Evolutionary conservation across 2,797 vertebrate species (phyloP).

Genomic region (Columba guinea): DNA sequence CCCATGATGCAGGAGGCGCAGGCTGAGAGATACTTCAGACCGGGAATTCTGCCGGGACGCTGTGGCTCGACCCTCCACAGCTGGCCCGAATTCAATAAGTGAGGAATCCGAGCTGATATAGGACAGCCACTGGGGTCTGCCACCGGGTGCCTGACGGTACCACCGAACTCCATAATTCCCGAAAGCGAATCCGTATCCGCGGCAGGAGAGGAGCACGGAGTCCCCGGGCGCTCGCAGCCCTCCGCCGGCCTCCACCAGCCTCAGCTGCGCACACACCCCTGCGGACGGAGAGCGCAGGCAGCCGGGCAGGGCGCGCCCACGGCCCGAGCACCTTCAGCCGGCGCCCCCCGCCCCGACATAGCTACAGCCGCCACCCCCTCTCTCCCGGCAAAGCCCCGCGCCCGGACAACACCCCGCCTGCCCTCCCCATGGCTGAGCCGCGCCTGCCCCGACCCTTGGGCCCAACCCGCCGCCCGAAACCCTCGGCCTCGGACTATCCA

Average conservation of each 20-base stretch:
- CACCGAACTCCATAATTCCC: rapidly evolving
- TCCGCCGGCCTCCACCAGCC: not conserved
- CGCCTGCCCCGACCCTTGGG: not conserved
- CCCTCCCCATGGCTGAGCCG: not conserved
- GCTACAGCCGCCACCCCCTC: too few species aligned
- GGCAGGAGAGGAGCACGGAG: not conserved
- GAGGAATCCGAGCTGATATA: too few species aligned
- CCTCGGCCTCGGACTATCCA: too few species aligned
- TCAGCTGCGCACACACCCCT: not conserved
- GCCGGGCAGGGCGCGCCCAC: not conserved
- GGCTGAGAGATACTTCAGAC: not conserved
- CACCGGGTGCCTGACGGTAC: not conserved
- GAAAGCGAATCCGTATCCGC: rapidly evolving
- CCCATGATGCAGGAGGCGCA: not conserved
- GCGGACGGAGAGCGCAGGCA: not conserved
- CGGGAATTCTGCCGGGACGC: not conserved
- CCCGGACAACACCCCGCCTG: not conserved
- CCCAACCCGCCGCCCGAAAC: too few species aligned
- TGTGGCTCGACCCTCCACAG: not conserved
- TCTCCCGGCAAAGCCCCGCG: not conserved
- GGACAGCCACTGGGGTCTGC: not conserved
- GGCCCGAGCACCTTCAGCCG: not conserved
- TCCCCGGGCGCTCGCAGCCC: not conserved
- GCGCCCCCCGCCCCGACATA: too few species aligned
- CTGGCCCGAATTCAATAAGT: too few species aligned